These are phyloP conservation scores for Spongilla lacustris DNA, from an alignment of 37 sponge, comb jelly and placozoan species.

Conservation along the genomic window DNA sequence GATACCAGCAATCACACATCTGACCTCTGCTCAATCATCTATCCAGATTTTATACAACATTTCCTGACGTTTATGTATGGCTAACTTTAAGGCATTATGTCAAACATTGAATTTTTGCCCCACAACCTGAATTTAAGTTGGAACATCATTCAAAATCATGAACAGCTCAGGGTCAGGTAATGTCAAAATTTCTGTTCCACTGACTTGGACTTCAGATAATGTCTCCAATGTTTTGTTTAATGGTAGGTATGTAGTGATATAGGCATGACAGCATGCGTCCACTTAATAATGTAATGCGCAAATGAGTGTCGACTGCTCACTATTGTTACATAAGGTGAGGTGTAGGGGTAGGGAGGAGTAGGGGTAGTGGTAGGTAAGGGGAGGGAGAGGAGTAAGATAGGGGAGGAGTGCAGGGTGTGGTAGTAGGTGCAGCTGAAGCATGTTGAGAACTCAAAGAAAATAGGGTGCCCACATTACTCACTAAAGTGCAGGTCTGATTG, in stretches of 20 bases:
- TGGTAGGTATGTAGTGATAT: slow-evolving; percentile 43
- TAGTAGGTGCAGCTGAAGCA: too few relatives aligned
- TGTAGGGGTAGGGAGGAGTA: too few relatives aligned
- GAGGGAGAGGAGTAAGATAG: too few relatives aligned
- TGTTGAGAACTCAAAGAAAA: too few relatives aligned
- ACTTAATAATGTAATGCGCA: slow-evolving; percentile 36
- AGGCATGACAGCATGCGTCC: slow-evolving; percentile 58
- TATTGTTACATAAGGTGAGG: too few relatives aligned
- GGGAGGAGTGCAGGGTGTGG: too few relatives aligned
- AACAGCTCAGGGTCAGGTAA: slow-evolving; percentile 29
- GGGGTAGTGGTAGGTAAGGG: too few relatives aligned
- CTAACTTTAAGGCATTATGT: slow-evolving; percentile 32
- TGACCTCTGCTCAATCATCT: too few relatives aligned
- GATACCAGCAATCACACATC: too few relatives aligned
- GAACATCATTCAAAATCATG: slow-evolving; percentile 48
- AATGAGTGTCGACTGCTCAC: background rate
- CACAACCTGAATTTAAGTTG: slow-evolving; percentile 43
- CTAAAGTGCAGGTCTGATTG: slow-evolving; percentile 19
- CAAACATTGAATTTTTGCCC: slow-evolving; percentile 39
- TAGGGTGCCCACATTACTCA: slow-evolving; percentile 32
- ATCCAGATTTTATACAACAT: background rate
- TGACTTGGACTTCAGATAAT: slow-evolving; percentile 4
- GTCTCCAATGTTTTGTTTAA: background rate
- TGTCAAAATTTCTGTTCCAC: background rate
- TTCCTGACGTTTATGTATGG: slow-evolving; percentile 18